These are phyloP conservation scores for Drusus annulatus DNA, from an alignment of 1,140 invertebrate species.

Conservation along the genomic window DNA sequence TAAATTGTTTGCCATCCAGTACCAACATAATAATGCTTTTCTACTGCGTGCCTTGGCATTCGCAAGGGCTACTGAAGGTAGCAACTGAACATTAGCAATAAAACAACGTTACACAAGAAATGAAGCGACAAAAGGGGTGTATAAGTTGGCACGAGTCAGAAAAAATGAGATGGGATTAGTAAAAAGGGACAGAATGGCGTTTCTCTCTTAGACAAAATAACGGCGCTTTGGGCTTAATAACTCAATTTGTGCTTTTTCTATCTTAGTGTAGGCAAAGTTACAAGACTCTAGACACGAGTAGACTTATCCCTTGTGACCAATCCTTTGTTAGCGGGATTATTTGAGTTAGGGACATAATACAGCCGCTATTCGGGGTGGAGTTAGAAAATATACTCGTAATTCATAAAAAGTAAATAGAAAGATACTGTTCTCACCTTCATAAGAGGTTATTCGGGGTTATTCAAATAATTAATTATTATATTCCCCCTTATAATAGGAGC, in stretches of 20 bases:
- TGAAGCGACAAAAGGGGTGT: conserved; percentile 2
- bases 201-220: conserved; percentile 6
- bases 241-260: conserved; percentile 29
- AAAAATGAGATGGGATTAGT: neutral
- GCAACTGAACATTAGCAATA: no score
- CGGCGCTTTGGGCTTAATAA: conserved; percentile 21
- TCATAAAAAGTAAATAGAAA: no score
- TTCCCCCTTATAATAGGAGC: no score
- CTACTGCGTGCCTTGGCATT: no score
- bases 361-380: neutral
- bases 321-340: conserved; percentile 29
- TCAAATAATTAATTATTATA: no score
- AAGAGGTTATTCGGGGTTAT: no score
- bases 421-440: no score
- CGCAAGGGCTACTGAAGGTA: no score
- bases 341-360: neutral
- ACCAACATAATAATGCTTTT: no score
- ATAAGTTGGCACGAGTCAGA: neutral
- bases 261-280: neutral
- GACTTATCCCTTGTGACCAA: conserved; percentile 26
- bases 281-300: neutral
- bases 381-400: no score
- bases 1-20: no score
- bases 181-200: neutral
- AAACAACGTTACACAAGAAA: neutral